A percentile compares a stretch with the other conserved stretches of the same genome.
phyloP scores from a whole-genome alignment of 2,888 invertebrate genomes.

The Ptychoptera contaminata region DNA sequence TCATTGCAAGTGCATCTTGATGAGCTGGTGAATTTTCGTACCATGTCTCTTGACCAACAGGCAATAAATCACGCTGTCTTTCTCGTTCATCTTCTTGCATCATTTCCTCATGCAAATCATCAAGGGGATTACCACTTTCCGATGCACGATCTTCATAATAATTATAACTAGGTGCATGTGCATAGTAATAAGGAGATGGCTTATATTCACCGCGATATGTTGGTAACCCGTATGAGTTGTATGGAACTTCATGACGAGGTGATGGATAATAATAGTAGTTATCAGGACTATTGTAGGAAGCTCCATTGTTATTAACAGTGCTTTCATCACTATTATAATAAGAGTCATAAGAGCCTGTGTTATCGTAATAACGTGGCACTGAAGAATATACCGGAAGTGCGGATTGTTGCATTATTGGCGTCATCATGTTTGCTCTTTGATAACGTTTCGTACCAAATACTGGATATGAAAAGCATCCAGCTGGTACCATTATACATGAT shows the following conservation, averaged over 20 bases:
- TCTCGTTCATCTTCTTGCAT: conserved; percentile 44
- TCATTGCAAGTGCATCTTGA: conserved; percentile 24
- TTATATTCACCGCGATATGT: conserved; percentile 18
- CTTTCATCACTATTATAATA: conserved; percentile 3
- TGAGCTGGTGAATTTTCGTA: conserved; percentile 35
- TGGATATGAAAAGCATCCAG: conserved; percentile 11
- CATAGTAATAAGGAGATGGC: conserved; percentile 32
- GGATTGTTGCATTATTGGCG: conserved; percentile 5
- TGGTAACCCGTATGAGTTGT: conserved; percentile 14
- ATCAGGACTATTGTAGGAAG: background rate
- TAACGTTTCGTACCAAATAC: conserved; percentile 15
- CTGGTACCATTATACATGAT: conserved; percentile 2
- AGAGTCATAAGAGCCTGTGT: conserved; percentile 3
- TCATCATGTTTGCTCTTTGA: conserved; percentile 10
- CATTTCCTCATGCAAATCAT: conserved; percentile 41
- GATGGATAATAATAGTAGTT: conserved; percentile 14
- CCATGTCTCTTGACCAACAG: conserved; percentile 44
- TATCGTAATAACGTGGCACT: conserved; percentile 11
- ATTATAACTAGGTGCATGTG: conserved; percentile 25
- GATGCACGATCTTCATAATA: conserved; percentile 28
- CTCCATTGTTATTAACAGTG: conserved; percentile 1
- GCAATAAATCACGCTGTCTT: conserved; percentile 16
- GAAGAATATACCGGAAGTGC: conserved; percentile 7
- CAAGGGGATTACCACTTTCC: conserved; percentile 31
- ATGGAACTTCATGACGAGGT: conserved; percentile 12